Evolutionary conservation across 2,113 vertebrate species (phyloP).

Genomic region (Rafetus swinhoei): DNA sequence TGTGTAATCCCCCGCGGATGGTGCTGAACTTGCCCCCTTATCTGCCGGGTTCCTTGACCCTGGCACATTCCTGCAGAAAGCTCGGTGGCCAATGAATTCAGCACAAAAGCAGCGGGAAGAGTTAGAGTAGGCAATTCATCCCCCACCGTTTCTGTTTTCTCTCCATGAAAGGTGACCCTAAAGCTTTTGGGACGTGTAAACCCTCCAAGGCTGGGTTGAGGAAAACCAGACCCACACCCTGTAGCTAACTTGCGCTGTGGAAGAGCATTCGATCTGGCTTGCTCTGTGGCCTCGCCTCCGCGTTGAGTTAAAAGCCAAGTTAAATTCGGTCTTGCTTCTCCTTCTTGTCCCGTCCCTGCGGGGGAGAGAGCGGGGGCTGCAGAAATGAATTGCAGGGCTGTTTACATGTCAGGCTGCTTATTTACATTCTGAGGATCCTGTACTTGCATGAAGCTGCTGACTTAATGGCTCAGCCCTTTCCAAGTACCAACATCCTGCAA

Average conservation of each 20-base stretch:
- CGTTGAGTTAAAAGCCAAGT: not conserved
- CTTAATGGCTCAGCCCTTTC: slow-evolving; percentile 43
- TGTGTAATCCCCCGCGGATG: not conserved
- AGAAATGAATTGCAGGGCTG: slow-evolving; percentile 48
- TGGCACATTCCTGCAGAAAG: not conserved
- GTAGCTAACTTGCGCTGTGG: not conserved
- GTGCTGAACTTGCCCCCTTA: rapidly evolving
- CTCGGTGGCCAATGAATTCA: not conserved
- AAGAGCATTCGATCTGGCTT: rapidly evolving
- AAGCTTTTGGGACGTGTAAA: not conserved
- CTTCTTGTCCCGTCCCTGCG: not conserved
- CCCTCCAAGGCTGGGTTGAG: rapidly evolving
- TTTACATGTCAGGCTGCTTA: slow-evolving; percentile 54
- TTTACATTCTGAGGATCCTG: slow-evolving; percentile 36
- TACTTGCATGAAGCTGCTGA: slow-evolving; percentile 2
- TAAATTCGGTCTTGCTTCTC: not conserved
- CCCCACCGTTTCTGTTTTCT: not conserved
- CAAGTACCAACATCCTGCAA: not conserved
- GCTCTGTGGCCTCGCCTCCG: rapidly evolving
- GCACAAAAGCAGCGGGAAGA: not conserved
- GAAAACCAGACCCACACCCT: rapidly evolving
- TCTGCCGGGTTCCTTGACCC: not conserved
- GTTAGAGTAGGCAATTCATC: not conserved
- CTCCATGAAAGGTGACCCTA: not conserved
- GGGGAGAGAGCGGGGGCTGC: rapidly evolving